Evolutionary conservation across 1,140 invertebrate genomes (phyloP).

Genomic region (Hycleus cichorii): DNA sequence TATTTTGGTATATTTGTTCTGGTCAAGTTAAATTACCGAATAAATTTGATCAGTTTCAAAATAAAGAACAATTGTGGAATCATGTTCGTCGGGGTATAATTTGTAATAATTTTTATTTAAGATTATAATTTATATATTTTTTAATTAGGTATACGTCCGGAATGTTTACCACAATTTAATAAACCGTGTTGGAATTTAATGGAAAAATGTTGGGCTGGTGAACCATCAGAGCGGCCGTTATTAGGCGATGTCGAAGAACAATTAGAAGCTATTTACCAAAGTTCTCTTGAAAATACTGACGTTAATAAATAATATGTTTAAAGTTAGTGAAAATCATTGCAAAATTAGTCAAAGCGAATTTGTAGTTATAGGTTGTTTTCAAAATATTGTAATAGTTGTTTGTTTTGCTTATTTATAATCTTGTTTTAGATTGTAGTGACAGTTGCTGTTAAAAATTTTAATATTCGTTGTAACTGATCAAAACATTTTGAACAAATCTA

Average conservation of each 20-base stretch:
- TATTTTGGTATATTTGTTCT: constrained; percentile 88
- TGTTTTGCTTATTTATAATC: too few relatives aligned
- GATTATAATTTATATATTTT: constrained; percentile 2
- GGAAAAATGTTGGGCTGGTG: constrained; percentile 77
- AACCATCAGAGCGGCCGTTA: constrained; percentile 65
- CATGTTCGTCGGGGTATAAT: constrained; percentile 70
- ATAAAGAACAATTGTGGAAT: constrained; percentile 83
- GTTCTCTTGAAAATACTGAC: background rate
- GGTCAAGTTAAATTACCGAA: constrained; percentile 72
- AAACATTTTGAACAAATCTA: too few relatives aligned
- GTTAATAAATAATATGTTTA: too few relatives aligned
- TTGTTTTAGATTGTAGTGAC: too few relatives aligned
- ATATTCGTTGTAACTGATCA: too few relatives aligned
- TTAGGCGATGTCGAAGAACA: constrained; percentile 68
- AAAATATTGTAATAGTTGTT: too few relatives aligned
- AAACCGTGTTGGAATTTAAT: constrained; percentile 79
- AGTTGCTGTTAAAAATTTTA: too few relatives aligned
- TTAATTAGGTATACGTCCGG: constrained; percentile 60
- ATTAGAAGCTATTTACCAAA: constrained; percentile 48
- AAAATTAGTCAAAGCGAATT: too few relatives aligned
- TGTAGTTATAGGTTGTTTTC: too few relatives aligned
- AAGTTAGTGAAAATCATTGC: too few relatives aligned
- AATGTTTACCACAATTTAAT: constrained; percentile 65
- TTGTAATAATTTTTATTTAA: background rate
- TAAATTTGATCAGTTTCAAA: constrained; percentile 78